Conservation (phyloP, 2,113 vertebrate genomes). For the Corythoichthys intestinalis region DNA sequence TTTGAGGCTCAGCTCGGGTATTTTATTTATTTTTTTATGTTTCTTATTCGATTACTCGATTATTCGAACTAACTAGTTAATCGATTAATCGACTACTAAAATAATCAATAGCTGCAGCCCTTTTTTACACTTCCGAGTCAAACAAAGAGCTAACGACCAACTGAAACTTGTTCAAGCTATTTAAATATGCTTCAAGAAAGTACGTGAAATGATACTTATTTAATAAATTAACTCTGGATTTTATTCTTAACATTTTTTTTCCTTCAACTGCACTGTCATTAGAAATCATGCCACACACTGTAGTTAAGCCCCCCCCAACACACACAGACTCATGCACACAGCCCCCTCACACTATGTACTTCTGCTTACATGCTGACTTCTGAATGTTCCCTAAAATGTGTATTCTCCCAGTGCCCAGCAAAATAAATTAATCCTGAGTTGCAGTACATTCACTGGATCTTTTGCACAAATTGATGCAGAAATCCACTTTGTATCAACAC, state of each 20-base stretch:
- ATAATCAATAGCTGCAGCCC: too few species aligned
- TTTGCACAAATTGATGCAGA: slow-evolving; percentile 17
- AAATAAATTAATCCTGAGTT: slow-evolving; percentile 13
- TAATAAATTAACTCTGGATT: slow-evolving; percentile 8
- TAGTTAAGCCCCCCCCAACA: neutral
- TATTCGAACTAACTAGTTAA: too few species aligned
- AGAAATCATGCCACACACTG: neutral
- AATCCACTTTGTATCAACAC: neutral
- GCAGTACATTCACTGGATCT: slow-evolving; percentile 15
- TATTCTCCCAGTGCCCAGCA: slow-evolving; percentile 8
- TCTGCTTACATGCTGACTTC: slow-evolving; percentile 15
- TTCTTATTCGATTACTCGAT: too few species aligned
- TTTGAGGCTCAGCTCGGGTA: too few species aligned
- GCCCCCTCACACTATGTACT: slow-evolving; percentile 6
- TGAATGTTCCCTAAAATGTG: slow-evolving; percentile 10
- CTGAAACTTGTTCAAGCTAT: neutral
- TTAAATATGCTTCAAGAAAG: neutral
- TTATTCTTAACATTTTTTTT: neutral
- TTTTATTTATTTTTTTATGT: too few species aligned
- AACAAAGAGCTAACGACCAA: neutral
- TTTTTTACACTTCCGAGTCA: neutral
- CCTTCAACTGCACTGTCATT: neutral
- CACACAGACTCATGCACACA: neutral
- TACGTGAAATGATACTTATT: neutral
- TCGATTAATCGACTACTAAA: too few species aligned